These are phyloP conservation scores for Sakesphorus luctuosus DNA, from an alignment of 2,113 vertebrate species.

Conservation along the genomic window DNA sequence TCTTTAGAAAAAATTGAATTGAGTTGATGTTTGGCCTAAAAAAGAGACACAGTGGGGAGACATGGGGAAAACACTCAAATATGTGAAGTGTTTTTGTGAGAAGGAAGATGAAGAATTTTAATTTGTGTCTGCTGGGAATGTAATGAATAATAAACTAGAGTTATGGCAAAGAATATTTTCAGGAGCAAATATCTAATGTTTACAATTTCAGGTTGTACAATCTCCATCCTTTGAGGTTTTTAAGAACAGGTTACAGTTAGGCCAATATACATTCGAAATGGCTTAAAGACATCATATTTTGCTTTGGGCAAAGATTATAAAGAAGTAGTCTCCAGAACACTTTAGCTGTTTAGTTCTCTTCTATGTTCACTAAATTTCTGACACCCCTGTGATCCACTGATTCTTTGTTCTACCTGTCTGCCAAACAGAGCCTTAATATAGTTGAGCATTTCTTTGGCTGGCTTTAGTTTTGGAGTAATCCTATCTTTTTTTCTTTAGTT, in stretches of 20 bases:
- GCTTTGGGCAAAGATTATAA: background rate
- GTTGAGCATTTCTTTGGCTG: background rate
- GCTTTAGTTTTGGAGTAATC: background rate
- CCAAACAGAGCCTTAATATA: background rate
- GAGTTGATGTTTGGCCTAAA: background rate
- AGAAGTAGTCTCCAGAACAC: background rate
- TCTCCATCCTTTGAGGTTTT: background rate
- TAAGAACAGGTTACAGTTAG: background rate
- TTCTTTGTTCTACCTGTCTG: background rate
- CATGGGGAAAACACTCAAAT: background rate
- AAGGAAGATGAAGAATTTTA: background rate
- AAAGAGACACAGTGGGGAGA: background rate
- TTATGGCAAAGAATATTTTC: background rate
- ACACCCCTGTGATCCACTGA: background rate
- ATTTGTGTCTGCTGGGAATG: background rate
- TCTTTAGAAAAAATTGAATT: background rate
- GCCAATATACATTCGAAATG: background rate
- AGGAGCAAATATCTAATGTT: background rate
- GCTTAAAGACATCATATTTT: background rate
- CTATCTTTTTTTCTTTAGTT: background rate
- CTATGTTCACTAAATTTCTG: background rate
- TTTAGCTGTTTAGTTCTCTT: background rate
- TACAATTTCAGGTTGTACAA: background rate
- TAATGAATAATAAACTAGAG: background rate
- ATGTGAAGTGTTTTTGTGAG: background rate